Conservation (phyloP, 2,888 invertebrate genomes). For the Trachelus stipa region DNA sequence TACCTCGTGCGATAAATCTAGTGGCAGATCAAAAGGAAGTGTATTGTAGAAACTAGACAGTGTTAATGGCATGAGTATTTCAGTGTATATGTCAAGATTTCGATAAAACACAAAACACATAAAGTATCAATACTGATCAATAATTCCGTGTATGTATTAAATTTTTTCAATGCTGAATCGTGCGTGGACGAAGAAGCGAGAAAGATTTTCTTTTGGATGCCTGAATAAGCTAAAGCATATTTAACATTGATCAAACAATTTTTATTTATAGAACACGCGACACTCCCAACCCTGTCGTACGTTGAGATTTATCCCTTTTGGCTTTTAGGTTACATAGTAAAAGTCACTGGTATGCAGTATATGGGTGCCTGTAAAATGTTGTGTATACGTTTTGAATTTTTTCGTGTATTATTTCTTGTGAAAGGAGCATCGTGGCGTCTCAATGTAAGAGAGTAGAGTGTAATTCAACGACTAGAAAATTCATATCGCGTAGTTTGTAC, state of each 20-base stretch:
- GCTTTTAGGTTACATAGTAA: not conserved
- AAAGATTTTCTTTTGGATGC: not conserved
- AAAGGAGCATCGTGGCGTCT: not conserved
- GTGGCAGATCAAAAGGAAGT: not conserved
- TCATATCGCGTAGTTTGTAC: not conserved
- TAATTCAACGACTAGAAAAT: not conserved
- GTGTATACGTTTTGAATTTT: not conserved
- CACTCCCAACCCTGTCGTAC: not conserved
- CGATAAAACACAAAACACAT: not conserved
- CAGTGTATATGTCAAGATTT: not conserved
- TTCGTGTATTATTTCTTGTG: not conserved
- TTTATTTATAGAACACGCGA: conserved; percentile 26
- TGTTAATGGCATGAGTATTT: not conserved
- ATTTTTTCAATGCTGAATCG: not conserved
- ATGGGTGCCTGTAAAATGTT: not conserved
- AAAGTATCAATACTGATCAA: not conserved
- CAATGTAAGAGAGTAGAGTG: not conserved
- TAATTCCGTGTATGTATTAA: not conserved
- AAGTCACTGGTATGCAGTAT: not conserved
- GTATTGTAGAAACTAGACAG: not conserved
- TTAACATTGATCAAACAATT: conserved; percentile 39
- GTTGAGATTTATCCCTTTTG: not conserved
- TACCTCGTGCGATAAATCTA: not conserved
- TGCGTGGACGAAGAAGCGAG: not conserved
- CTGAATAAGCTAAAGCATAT: not conserved